Evolutionary conservation across 2,797 vertebrate genomes (phyloP).

Genomic region (Allenopithecus nigroviridis): DNA sequence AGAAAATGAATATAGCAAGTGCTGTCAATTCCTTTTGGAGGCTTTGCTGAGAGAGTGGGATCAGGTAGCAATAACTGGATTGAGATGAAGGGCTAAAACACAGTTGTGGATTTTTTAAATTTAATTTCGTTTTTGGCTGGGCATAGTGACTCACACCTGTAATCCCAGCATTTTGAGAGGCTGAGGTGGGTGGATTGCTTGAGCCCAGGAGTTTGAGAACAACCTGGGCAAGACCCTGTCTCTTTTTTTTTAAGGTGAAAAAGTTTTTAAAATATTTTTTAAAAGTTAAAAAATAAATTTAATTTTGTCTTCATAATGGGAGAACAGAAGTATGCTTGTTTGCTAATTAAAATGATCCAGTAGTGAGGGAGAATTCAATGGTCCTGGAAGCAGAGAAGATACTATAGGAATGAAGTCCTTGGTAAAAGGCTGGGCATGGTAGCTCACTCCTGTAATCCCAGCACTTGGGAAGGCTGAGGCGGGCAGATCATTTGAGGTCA

Average conservation of each 20-base stretch:
- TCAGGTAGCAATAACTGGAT: neutral
- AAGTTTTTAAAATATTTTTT: fast-evolving
- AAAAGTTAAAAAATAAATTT: neutral
- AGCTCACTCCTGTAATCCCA: too few relatives aligned
- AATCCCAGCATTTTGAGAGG: neutral
- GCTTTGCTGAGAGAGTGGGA: neutral
- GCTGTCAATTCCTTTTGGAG: neutral
- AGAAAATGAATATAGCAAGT: neutral
- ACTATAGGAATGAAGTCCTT: neutral
- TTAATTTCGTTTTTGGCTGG: neutral
- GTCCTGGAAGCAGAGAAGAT: neutral
- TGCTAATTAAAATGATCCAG: neutral
- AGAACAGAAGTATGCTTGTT: neutral
- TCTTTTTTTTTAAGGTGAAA: too few relatives aligned
- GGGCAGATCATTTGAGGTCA: too few relatives aligned
- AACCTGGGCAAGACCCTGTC: neutral
- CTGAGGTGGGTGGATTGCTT: neutral
- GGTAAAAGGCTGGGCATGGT: too few relatives aligned
- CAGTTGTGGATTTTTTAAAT: neutral
- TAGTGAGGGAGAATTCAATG: neutral
- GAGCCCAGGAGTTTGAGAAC: neutral
- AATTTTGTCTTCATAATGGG: neutral
- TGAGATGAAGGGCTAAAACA: neutral
- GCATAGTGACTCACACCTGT: neutral
- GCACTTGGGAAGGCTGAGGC: too few relatives aligned